Conservation (phyloP, 1,140 invertebrate genomes). For the Daktulosphaira vitifoliae region DNA sequence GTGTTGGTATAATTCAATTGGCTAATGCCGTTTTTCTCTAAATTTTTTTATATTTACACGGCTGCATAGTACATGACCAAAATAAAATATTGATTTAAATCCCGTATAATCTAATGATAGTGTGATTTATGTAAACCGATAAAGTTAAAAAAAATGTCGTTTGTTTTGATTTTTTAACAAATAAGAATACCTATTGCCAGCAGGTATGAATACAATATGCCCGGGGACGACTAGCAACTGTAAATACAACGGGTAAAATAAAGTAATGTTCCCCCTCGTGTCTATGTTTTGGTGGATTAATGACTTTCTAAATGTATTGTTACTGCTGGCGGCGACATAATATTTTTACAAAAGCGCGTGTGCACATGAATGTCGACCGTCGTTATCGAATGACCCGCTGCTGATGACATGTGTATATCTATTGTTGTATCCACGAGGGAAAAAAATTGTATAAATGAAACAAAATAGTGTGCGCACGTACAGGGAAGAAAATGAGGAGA, state of each 20-base stretch:
- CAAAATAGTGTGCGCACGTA: neutral
- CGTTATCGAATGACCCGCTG: neutral
- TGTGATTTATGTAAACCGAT: too few species aligned
- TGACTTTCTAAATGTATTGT: slow-evolving; percentile 19
- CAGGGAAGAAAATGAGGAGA: neutral
- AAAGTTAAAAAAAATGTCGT: too few species aligned
- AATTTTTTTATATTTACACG: too few species aligned
- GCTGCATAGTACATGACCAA: too few species aligned
- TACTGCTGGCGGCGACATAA: neutral
- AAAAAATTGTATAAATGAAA: neutral
- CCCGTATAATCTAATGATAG: too few species aligned
- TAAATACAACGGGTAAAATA: slow-evolving; percentile 13
- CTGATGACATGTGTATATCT: neutral
- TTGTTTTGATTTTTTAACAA: too few species aligned
- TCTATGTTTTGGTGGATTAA: neutral
- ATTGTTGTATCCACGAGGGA: slow-evolving; percentile 8
- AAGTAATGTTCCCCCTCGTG: neutral
- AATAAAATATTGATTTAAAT: too few species aligned
- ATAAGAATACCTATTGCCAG: too few species aligned
- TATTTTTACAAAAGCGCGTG: slow-evolving; percentile 5
- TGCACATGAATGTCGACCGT: neutral
- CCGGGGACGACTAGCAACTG: too few species aligned
- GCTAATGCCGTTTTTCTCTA: too few species aligned
- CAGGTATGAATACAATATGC: too few species aligned
- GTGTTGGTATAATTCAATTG: too few species aligned